Evolutionary conservation across 1,140 invertebrate genomes (phyloP).

Genomic region (Olivierus martensii): DNA sequence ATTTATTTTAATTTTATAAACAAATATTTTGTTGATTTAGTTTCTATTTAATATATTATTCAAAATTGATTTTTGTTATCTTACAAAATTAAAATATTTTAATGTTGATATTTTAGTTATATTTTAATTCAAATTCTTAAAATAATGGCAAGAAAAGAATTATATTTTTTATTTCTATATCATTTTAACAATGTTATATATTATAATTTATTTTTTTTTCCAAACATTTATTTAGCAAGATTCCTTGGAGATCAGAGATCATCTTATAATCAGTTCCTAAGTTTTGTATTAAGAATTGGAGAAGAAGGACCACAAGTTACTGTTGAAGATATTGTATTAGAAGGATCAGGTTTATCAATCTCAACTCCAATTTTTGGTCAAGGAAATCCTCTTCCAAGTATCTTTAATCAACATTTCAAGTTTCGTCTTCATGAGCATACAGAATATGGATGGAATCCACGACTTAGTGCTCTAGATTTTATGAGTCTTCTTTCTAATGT

Average conservation of each 20-base stretch:
- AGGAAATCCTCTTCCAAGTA: constrained; percentile 62
- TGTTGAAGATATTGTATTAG: constrained; percentile 71
- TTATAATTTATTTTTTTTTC: too few species aligned
- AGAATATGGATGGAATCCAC: constrained; percentile 82
- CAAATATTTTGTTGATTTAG: too few species aligned
- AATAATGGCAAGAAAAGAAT: too few species aligned
- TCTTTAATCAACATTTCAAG: constrained; percentile 51
- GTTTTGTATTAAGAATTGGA: constrained; percentile 73
- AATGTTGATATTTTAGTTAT: too few species aligned
- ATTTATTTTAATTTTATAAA: too few species aligned
- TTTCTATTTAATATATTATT: too few species aligned
- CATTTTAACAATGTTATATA: too few species aligned
- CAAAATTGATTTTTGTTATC: too few species aligned
- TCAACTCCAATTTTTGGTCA: constrained; percentile 84
- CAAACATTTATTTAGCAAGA: constrained; percentile 39
- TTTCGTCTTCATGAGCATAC: constrained; percentile 82
- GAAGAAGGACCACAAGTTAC: constrained; percentile 53
- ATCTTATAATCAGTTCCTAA: constrained; percentile 88
- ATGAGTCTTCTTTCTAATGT: constrained; percentile 84
- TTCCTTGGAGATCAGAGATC: constrained; percentile 85
- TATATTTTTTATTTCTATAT: too few species aligned
- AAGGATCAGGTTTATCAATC: constrained; percentile 57
- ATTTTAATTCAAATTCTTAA: too few species aligned
- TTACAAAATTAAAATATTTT: too few species aligned
- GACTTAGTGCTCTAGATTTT: constrained; percentile 66